These are phyloP conservation scores for Apotomis turbidana DNA, from an alignment of 2,888 invertebrate genomes.

Conservation along the genomic window DNA sequence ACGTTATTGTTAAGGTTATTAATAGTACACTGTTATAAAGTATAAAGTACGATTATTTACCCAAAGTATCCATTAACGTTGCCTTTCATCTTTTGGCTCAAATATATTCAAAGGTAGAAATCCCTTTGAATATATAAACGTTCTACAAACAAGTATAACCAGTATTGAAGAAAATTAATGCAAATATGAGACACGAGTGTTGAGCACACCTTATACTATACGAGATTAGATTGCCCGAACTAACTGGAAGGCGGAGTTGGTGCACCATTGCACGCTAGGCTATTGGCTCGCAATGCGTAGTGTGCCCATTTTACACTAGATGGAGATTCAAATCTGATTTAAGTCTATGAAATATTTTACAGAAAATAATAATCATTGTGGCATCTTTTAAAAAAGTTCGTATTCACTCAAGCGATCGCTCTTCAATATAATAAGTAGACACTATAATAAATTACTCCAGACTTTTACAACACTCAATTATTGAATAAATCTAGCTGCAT, in stretches of 20 bases:
- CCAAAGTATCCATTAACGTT: neutral
- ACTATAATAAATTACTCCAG: neutral
- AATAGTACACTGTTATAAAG: neutral
- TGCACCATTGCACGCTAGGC: too few relatives aligned
- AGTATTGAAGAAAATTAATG: too few relatives aligned
- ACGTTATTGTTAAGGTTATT: neutral
- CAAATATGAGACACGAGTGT: too few relatives aligned
- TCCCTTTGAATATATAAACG: constrained; percentile 6
- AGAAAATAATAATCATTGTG: neutral
- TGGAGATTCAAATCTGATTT: too few relatives aligned
- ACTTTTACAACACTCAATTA: neutral
- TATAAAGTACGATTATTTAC: constrained; percentile 1
- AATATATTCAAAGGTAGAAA: constrained; percentile 2
- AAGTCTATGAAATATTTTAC: neutral
- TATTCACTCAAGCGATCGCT: neutral
- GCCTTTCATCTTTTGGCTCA: constrained; percentile 6
- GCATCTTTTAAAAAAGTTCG: neutral
- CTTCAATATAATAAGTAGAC: neutral
- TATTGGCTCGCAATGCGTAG: too few relatives aligned
- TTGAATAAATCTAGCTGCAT: constrained; percentile 8
- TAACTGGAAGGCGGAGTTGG: too few relatives aligned
- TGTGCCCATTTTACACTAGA: too few relatives aligned
- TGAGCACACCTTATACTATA: too few relatives aligned
- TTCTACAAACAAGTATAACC: neutral
- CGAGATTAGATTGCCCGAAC: too few relatives aligned